A percentile compares a stretch with the other conserved stretches of the same genome.
Evolutionary conservation across 2,113 vertebrate species (phyloP).

Genomic region (Eidolon helvum): DNA sequence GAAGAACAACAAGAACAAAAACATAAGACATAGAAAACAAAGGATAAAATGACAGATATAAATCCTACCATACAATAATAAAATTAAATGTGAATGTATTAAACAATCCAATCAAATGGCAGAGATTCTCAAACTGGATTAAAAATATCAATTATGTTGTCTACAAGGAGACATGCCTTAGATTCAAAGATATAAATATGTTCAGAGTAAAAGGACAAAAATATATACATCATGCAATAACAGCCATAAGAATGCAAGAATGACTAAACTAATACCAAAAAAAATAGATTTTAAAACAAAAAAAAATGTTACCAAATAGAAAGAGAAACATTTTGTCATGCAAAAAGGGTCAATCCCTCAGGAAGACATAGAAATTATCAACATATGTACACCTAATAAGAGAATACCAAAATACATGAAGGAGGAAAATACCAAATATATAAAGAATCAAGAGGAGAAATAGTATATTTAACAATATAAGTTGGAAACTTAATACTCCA

Average conservation of each 20-base stretch:
- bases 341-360: not conserved
- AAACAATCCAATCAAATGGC: not conserved
- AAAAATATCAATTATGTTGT: too few relatives aligned
- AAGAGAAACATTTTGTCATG: not conserved
- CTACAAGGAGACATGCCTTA: not conserved
- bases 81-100: not conserved
- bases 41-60: not conserved
- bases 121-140: not conserved
- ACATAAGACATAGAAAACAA: not conserved
- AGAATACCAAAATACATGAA: not conserved
- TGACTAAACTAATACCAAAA: too few relatives aligned
- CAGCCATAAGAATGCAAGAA: not conserved
- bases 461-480: too few relatives aligned
- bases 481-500: not conserved
- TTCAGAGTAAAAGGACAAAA: not conserved
- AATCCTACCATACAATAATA: not conserved
- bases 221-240: not conserved
- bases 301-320: not conserved
- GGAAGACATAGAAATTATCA: not conserved
- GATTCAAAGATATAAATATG: not conserved
- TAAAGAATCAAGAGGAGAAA: not conserved
- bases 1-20: not conserved
- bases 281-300: not conserved
- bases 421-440: not conserved
- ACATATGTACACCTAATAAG: not conserved